These are phyloP conservation scores for Ariolimax columbianus DNA, from an alignment of 2,888 invertebrate genomes.

Conservation along the genomic window DNA sequence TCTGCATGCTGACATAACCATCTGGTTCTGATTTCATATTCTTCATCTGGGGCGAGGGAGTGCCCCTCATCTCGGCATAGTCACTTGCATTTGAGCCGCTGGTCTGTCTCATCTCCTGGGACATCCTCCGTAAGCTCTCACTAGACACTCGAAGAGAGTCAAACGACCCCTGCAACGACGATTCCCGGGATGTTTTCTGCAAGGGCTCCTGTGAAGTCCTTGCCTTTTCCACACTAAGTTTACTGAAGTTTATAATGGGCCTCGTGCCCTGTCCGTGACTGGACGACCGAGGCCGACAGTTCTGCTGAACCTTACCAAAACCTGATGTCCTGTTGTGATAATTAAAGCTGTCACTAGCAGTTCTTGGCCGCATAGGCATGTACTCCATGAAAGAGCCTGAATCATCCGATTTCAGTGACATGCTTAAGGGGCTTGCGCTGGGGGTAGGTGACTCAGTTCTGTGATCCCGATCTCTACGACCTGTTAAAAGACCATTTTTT, in stretches of 20 bases:
- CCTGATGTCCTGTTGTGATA: conserved; percentile 72
- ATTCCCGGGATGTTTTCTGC: conserved; percentile 64
- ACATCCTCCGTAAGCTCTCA: conserved; percentile 67
- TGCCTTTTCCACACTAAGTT: conserved; percentile 59
- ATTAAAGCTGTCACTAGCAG: conserved; percentile 73
- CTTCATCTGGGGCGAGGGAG: conserved; percentile 60
- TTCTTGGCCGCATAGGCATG: conserved; percentile 72
- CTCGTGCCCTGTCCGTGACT: conserved; percentile 72
- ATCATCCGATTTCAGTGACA: conserved; percentile 68
- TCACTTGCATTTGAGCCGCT: conserved; percentile 56
- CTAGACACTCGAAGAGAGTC: conserved; percentile 67
- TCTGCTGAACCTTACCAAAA: conserved; percentile 60
- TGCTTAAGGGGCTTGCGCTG: conserved; percentile 64
- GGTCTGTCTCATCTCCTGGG: conserved; percentile 56
- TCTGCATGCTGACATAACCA: conserved; percentile 69
- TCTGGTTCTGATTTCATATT: conserved; percentile 47
- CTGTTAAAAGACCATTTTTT: background rate
- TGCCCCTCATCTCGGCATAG: conserved; percentile 67
- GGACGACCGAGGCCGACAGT: conserved; percentile 70
- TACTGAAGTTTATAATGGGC: conserved; percentile 52
- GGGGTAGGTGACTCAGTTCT: conserved; percentile 55
- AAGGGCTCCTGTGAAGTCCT: conserved; percentile 64
- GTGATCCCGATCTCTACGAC: conserved; percentile 33
- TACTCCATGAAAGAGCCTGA: conserved; percentile 77
- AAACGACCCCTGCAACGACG: conserved; percentile 63